Conservation (phyloP, 1,140 invertebrate species). For the Bombus superbus region DNA sequence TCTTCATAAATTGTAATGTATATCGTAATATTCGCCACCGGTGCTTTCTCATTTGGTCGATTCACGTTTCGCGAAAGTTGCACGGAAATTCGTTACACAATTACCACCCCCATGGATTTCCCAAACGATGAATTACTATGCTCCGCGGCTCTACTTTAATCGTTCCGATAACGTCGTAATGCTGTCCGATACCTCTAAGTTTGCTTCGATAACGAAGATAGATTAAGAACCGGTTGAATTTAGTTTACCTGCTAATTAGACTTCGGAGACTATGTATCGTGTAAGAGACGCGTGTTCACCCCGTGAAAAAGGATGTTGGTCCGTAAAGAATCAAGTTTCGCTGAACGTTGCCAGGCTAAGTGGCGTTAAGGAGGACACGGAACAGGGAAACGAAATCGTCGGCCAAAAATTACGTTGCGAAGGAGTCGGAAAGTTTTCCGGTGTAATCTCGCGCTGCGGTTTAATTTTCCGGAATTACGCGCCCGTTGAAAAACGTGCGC, state of each 20-base stretch:
- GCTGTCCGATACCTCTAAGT: background rate
- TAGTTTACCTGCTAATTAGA: background rate
- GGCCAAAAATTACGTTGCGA: slow-evolving; percentile 32
- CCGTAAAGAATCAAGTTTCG: background rate
- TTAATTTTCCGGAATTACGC: slow-evolving; percentile 59
- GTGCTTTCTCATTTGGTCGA: slow-evolving; percentile 20
- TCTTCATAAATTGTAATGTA: slow-evolving; percentile 50
- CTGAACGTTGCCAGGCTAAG: background rate
- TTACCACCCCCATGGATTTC: slow-evolving; percentile 53
- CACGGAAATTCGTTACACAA: slow-evolving; percentile 54
- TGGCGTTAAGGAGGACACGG: no score
- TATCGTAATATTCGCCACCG: slow-evolving; percentile 25
- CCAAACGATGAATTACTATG: slow-evolving; percentile 61
- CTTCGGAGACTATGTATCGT: no score
- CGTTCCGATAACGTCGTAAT: slow-evolving; percentile 29
- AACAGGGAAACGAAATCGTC: background rate
- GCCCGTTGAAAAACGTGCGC: slow-evolving; percentile 14
- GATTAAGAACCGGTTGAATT: background rate
- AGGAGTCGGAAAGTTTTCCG: slow-evolving; percentile 38
- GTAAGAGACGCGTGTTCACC: background rate
- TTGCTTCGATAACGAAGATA: slow-evolving; percentile 8
- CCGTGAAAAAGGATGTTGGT: background rate
- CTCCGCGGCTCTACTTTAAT: slow-evolving; percentile 42
- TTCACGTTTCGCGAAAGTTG: slow-evolving; percentile 31
- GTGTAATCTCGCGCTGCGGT: slow-evolving; percentile 49